Conservation (phyloP, 2,113 vertebrate genomes). For the Sylvicapra grimmia region DNA sequence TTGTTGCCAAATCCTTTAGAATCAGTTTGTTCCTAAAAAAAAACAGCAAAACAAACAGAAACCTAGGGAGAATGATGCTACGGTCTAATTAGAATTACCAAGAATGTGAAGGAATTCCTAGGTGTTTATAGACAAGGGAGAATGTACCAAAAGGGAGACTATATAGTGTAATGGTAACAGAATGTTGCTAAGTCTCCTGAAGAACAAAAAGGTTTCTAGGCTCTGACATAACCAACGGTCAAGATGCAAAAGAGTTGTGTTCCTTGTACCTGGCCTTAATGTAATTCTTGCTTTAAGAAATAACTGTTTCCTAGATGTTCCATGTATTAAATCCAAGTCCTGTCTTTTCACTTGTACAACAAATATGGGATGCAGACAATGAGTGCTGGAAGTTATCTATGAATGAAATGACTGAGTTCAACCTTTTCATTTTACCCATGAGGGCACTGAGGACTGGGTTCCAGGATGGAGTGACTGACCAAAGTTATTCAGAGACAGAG, state of each 20-base stretch:
- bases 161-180: neutral
- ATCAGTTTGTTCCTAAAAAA: neutral
- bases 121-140: neutral
- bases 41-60: neutral
- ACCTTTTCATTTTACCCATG: neutral
- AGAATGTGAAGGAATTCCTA: neutral
- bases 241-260: neutral
- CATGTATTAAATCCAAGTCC: neutral
- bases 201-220: neutral
- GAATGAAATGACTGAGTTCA: neutral
- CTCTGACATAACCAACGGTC: neutral
- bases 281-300: neutral
- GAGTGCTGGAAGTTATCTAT: neutral
- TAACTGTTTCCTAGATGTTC: neutral
- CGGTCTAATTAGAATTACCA: neutral
- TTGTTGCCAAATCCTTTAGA: constrained; percentile 14
- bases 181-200: neutral
- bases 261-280: neutral
- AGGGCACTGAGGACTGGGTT: neutral
- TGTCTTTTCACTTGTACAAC: neutral
- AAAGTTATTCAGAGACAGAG: neutral
- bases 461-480: neutral
- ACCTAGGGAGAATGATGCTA: neutral
- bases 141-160: neutral
- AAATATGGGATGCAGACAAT: neutral